Evolutionary conservation across 2,113 vertebrate genomes (phyloP), one percentile per base, ranked within the genome.

Genomic region (Heptranchias perlo): DNA sequence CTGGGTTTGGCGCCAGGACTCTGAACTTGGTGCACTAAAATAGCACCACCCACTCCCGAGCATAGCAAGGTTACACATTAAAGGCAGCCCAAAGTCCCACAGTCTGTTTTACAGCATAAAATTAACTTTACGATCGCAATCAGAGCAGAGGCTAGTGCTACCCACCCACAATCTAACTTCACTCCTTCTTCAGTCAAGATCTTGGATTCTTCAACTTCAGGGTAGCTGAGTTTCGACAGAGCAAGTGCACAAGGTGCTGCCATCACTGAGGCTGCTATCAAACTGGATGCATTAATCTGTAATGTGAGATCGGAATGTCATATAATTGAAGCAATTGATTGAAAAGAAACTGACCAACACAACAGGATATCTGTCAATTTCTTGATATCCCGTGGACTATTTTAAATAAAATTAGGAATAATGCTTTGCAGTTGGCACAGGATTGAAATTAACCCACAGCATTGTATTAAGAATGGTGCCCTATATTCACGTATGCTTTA

Each of bases 221-320:
- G 99, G 96, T 98, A 99, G 96, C 98, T 97, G 0, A 99, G 98
- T 96, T 99, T 99, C 96, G 99, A 98, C 35, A 99, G 98, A 35
- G 98, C 99, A 23, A 99, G 96, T 7, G 99, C 99, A 0, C 99
- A 99, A 0, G 99, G 99, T 0, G 99, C 99, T 0, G 99, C 99
- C 99, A 99, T 99, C 67, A 99, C 99, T 0, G 99, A 99, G 11
- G 99, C 99, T 0, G 99, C 98, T 0, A 99, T 98, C 96, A 99
- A 96, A 0, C 98, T 98, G 0, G 98, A 97, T 0, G 99, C 97
- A 0, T 99, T 98, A 0, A 99, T 99, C 99, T 99, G 98, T 25
- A 96, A 95, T 54, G 35, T 16, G 39, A 35, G 35, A 61, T 10
- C 35, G 44, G 13, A 31, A 54, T 3, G 18, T 47, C 44, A 86